Base-by-base conservation (phyloP, 2,797 vertebrate genomes). In the Dallia pectoralis region DNA sequence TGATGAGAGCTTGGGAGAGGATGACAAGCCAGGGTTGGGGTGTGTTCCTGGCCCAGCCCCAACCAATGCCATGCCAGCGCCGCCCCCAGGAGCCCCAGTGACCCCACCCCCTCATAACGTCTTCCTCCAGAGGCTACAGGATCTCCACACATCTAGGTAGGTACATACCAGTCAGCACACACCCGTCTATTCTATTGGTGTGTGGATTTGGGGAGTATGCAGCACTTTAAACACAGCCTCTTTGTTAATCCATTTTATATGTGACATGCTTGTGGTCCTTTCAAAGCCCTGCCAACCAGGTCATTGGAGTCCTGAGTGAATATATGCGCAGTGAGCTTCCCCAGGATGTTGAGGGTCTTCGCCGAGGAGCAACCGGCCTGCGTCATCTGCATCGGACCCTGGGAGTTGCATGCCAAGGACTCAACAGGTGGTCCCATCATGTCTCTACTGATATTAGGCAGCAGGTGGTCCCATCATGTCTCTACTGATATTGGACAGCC, bases 1-100 rank as follows among this genome's bases (percentile, higher is more conserved):
- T 12, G 92, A 94, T 0, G 94, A 95, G 79, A 94, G 92, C 85
- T 94, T 93, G 88, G 94, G 94, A 72, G 86, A 89, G 71, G 94
- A 95, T 59, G 94, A 95, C 84, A 94, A 90, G 79, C 83, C 79
- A 7, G 74, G 73, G n/a, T 22, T 56, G 53, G 53, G 44, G 5
- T 78, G 74, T 77, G 77, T 25, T 67, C 49, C 71, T 67, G 0
- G 67, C 81, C 66, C 77, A 48, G 77, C 49, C 71, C 70, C 79
- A 36, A 53, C 78, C 62, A 51, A 87, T 33, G 74, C 75, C 79
- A 78, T 32, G 51, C 74, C 79, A n/a, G 79, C 48, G 11, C 77
- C 85, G 69, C 62, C 85, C 49, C 70, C 79, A 22, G 84, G 73
- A 71, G 73, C 80, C 4, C 78, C 82, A 48, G 67, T 79, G 66